These are phyloP conservation scores for Amiota mariae DNA, from an alignment of 2,888 invertebrate genomes.

Conservation along the genomic window DNA sequence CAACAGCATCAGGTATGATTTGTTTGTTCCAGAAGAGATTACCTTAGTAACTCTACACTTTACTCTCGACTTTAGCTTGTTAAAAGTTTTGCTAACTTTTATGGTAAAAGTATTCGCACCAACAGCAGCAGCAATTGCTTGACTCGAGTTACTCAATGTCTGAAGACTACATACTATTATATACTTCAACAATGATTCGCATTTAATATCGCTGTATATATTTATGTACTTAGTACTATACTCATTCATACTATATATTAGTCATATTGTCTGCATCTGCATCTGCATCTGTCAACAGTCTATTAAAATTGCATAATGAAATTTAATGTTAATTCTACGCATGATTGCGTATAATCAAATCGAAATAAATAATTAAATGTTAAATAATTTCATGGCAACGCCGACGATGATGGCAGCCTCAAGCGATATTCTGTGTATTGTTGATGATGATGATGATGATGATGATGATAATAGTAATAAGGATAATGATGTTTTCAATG, in stretches of 20 bases:
- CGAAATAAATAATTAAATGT: slow-evolving; percentile 71
- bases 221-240: no score
- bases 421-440: slow-evolving; percentile 32
- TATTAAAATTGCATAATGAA: slow-evolving; percentile 69
- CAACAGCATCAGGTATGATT: no score
- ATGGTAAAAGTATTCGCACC: not conserved
- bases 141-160: no score
- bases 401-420: slow-evolving; percentile 7
- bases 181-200: no score
- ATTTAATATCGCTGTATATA: no score
- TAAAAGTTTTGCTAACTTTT: slow-evolving; percentile 7
- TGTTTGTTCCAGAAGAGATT: no score
- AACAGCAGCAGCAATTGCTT: no score
- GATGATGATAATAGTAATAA: slow-evolving; percentile 8
- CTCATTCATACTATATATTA: not conserved
- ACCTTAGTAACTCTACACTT: no score
- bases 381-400: slow-evolving; percentile 52
- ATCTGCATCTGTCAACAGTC: slow-evolving; percentile 54
- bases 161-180: no score
- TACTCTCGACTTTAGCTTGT: slow-evolving; percentile 1
- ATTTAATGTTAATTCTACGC: slow-evolving; percentile 73
- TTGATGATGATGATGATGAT: slow-evolving; percentile 5
- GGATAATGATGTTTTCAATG: slow-evolving; percentile 2
- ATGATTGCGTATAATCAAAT: slow-evolving; percentile 72
- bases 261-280: slow-evolving; percentile 1